Evolutionary conservation across 2,797 vertebrate genomes (phyloP).

Genomic region (Parauchenoglanis punctatus): DNA sequence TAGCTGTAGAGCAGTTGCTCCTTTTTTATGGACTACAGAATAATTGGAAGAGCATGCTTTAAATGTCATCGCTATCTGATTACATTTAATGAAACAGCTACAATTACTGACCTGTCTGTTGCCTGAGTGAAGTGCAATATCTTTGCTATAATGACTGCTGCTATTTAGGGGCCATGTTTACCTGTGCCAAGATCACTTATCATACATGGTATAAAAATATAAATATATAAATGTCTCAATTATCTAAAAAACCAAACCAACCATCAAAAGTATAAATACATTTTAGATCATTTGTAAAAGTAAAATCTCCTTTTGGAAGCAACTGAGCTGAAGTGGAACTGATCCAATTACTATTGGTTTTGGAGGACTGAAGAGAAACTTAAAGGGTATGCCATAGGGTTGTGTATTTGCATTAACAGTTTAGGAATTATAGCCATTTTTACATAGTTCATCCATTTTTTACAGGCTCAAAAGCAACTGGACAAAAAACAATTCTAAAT

Average conservation of each 20-base stretch:
- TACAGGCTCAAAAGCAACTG: too few relatives aligned
- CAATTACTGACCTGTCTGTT: slow-evolving; percentile 37
- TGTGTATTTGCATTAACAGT: too few relatives aligned
- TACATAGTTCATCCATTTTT: too few relatives aligned
- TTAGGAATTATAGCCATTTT: too few relatives aligned
- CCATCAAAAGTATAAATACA: background rate
- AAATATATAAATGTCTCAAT: background rate
- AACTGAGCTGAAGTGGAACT: background rate
- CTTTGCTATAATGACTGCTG: slow-evolving; percentile 15
- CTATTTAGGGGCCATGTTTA: background rate
- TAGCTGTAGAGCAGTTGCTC: slow-evolving; percentile 20
- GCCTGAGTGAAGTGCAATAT: slow-evolving; percentile 9
- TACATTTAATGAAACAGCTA: slow-evolving; percentile 16
- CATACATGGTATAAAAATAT: background rate
- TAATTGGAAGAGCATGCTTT: slow-evolving; percentile 25
- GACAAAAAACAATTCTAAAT: too few relatives aligned
- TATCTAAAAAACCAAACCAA: background rate
- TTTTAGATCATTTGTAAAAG: background rate
- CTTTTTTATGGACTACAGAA: slow-evolving; percentile 19
- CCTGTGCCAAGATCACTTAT: background rate
- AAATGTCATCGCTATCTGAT: slow-evolving; percentile 41
- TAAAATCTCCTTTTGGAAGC: background rate
- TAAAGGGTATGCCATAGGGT: background rate
- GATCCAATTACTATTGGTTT: background rate
- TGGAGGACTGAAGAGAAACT: background rate